Percentiles rank a stretch among this genome's conserved stretches.
Evolutionary conservation across 2,888 invertebrate genomes (phyloP).

Genomic region (Pseudolycoriella hygida): DNA sequence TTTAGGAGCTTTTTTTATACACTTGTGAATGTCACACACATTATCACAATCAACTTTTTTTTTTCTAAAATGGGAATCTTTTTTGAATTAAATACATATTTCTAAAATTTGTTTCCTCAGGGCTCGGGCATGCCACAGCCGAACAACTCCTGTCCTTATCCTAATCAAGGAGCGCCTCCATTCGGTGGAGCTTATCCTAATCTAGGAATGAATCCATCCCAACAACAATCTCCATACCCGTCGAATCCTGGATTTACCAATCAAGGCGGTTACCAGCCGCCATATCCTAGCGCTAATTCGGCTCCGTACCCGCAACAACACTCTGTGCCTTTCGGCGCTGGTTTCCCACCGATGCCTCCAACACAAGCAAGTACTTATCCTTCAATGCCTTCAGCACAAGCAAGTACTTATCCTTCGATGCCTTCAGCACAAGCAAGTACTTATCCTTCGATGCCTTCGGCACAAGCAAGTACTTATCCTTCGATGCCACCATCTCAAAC

Average conservation of each 20-base stretch:
- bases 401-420: slow-evolving; percentile 1
- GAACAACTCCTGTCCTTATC: slow-evolving; percentile 12
- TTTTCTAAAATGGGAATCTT: no score
- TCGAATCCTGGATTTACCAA: not conserved
- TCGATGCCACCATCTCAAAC: slow-evolving; percentile 2
- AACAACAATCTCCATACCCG: slow-evolving; percentile 11
- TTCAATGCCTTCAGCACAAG: not conserved
- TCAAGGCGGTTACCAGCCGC: slow-evolving; percentile 3
- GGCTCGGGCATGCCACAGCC: slow-evolving; percentile 26
- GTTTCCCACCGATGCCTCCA: slow-evolving; percentile 1
- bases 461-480: slow-evolving; percentile 3
- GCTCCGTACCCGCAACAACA: not conserved
- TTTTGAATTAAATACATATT: no score
- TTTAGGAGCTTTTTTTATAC: no score
- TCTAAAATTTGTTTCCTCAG: slow-evolving; percentile 18
- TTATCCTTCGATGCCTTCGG: not conserved
- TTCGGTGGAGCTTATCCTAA: slow-evolving; percentile 24
- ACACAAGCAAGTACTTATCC: slow-evolving; percentile 2
- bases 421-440: no score
- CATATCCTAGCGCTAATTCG: not conserved
- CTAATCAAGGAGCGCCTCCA: slow-evolving; percentile 12
- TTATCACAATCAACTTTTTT: no score
- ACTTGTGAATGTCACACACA: no score
- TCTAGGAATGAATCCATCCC: slow-evolving; percentile 5
- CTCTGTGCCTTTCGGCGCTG: slow-evolving; percentile 6